phyloP scores from a whole-genome alignment of 2,888 invertebrate species.

The Ochlodes sylvanus region DNA sequence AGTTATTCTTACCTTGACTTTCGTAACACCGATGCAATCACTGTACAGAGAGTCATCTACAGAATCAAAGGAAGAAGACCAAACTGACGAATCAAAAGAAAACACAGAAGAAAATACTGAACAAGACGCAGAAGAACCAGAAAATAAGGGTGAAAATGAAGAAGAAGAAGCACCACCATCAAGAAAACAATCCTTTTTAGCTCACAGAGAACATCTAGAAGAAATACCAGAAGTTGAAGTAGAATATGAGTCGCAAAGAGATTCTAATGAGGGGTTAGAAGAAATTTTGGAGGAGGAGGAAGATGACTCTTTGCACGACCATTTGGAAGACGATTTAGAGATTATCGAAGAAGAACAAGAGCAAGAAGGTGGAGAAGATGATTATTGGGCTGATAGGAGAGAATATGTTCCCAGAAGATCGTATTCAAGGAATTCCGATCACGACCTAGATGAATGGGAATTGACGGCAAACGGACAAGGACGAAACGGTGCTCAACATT shows the following conservation, averaged over 20 bases:
- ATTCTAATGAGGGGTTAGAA: slow-evolving; percentile 65
- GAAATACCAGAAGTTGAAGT: slow-evolving; percentile 77
- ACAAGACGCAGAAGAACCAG: slow-evolving; percentile 38
- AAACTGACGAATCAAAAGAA: slow-evolving; percentile 40
- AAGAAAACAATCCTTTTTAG: slow-evolving; percentile 63
- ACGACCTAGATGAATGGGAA: slow-evolving; percentile 81
- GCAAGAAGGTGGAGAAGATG: slow-evolving; percentile 58
- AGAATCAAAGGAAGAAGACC: slow-evolving; percentile 47
- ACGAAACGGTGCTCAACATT: slow-evolving; percentile 69
- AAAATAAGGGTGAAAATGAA: slow-evolving; percentile 50
- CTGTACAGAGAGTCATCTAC: slow-evolving; percentile 55
- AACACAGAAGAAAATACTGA: slow-evolving; percentile 45
- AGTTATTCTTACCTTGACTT: slow-evolving; percentile 84
- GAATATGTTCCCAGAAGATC: slow-evolving; percentile 56
- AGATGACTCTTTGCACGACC: slow-evolving; percentile 55
- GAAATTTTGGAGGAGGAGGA: slow-evolving; percentile 79
- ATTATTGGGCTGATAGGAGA: slow-evolving; percentile 65
- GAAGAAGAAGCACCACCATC: slow-evolving; percentile 53
- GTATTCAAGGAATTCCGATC: slow-evolving; percentile 60
- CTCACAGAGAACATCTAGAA: slow-evolving; percentile 75
- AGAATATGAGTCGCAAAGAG: slow-evolving; percentile 73
- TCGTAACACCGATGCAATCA: slow-evolving; percentile 88
- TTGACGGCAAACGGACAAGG: slow-evolving; percentile 62
- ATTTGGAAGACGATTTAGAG: slow-evolving; percentile 63
- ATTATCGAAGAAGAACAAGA: slow-evolving; percentile 71